Conservation (phyloP, 2,113 vertebrate species). For the crab-eating macaque (Macaca fascicularis) region DNA sequence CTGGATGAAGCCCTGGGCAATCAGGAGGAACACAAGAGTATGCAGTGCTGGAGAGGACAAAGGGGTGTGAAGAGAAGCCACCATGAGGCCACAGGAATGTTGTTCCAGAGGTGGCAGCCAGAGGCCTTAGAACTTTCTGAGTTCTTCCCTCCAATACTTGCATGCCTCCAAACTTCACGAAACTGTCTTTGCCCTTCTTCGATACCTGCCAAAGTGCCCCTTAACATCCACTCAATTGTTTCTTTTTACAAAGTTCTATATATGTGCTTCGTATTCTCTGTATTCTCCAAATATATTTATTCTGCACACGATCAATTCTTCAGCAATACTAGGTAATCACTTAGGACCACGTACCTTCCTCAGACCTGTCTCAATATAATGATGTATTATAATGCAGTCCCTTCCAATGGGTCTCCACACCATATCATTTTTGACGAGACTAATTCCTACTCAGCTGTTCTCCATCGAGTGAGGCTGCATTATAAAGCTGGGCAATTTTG, state of each 20-base stretch:
- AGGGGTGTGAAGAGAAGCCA: background rate
- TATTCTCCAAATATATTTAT: background rate
- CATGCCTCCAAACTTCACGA: background rate
- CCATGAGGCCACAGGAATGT: fast-evolving
- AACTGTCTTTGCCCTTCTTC: too few relatives aligned
- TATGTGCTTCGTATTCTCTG: background rate
- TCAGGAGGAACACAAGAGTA: background rate
- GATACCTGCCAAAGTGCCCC: background rate
- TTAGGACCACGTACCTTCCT: background rate
- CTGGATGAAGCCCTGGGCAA: background rate
- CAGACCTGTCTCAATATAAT: background rate
- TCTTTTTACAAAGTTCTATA: background rate
- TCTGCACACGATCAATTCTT: background rate
- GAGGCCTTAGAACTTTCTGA: background rate
- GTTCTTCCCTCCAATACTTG: background rate
- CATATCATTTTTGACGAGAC: background rate
- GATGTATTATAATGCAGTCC: fast-evolving
- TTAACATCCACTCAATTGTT: background rate
- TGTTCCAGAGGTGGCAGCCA: background rate
- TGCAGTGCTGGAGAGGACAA: background rate
- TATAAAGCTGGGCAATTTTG: background rate
- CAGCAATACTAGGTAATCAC: background rate
- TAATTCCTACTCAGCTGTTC: background rate
- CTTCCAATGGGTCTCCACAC: background rate
- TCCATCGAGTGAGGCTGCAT: background rate